These are phyloP conservation scores for Graptemys geographica DNA, from an alignment of 2,797 vertebrate genomes.

Conservation along the genomic window DNA sequence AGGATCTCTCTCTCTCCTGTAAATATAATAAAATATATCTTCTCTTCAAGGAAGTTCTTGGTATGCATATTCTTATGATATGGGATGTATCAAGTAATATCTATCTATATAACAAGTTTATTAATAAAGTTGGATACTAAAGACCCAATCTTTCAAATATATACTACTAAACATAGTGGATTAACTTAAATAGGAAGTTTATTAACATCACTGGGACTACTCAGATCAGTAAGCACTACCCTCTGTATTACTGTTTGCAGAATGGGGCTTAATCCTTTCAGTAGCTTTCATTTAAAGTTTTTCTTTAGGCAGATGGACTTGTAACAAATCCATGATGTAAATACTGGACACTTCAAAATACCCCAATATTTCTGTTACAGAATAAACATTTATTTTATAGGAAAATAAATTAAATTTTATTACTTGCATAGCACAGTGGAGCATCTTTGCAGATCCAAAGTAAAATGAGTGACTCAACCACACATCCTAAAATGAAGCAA, in stretches of 20 bases:
- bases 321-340: not conserved
- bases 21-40: not conserved
- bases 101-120: conserved; percentile 9
- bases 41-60: conserved; percentile 5
- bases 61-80: not conserved
- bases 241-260: not conserved
- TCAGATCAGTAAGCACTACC: not conserved
- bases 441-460: conserved; percentile 6
- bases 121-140: conserved; percentile 36
- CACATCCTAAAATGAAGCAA: fast-evolving
- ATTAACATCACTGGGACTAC: not conserved
- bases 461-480: not conserved
- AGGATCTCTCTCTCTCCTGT: not conserved
- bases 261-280: not conserved
- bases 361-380: not conserved
- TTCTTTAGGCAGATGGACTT: not conserved
- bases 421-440: not conserved
- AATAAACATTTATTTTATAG: not conserved
- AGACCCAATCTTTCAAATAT: not conserved
- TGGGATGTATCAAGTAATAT: not conserved
- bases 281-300: conserved; percentile 36
- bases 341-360: not conserved
- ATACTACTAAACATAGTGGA: not conserved
- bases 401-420: not conserved
- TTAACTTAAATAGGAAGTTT: conserved; percentile 5